Percentiles rank a stretch among this genome's conserved stretches.
These are phyloP conservation scores for Blastobasis lacticolella DNA, from an alignment of 2,888 invertebrate genomes.

Conservation along the genomic window DNA sequence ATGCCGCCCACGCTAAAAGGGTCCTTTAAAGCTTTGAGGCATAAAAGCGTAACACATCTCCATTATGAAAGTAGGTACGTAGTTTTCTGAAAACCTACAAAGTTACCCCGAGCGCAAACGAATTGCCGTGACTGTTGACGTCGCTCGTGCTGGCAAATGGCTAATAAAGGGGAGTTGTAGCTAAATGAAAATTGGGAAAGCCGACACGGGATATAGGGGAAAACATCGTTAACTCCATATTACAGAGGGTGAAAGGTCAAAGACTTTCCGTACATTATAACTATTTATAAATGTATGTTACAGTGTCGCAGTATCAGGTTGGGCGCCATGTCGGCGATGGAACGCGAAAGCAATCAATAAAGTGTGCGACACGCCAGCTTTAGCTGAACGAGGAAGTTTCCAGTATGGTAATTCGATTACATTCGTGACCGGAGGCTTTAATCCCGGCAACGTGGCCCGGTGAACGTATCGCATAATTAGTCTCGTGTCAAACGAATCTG, in stretches of 20 bases:
- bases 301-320: not conserved
- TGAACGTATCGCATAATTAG: conserved; percentile 30
- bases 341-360: conserved; percentile 4
- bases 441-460: conserved; percentile 23
- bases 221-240: conserved; percentile 27
- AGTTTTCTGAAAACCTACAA: too few relatives aligned
- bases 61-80: too few relatives aligned
- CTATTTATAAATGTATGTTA: not conserved
- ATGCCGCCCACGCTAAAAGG: too few relatives aligned
- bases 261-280: conserved; percentile 14
- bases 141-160: conserved; percentile 1
- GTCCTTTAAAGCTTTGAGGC: too few relatives aligned
- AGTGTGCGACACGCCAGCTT: conserved; percentile 10
- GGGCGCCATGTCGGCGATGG: not conserved
- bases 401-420: conserved; percentile 33
- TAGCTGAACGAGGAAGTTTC: conserved; percentile 22
- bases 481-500: conserved; percentile 9
- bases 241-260: conserved; percentile 25
- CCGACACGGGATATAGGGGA: conserved; percentile 16
- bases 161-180: conserved; percentile 15
- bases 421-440: conserved; percentile 35
- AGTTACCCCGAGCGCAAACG: not conserved
- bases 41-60: too few relatives aligned
- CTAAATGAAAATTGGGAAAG: conserved; percentile 20
- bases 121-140: conserved; percentile 1